phyloP scores from a whole-genome alignment of 2,797 vertebrate genomes.

The Myotis vivesi region DNA sequence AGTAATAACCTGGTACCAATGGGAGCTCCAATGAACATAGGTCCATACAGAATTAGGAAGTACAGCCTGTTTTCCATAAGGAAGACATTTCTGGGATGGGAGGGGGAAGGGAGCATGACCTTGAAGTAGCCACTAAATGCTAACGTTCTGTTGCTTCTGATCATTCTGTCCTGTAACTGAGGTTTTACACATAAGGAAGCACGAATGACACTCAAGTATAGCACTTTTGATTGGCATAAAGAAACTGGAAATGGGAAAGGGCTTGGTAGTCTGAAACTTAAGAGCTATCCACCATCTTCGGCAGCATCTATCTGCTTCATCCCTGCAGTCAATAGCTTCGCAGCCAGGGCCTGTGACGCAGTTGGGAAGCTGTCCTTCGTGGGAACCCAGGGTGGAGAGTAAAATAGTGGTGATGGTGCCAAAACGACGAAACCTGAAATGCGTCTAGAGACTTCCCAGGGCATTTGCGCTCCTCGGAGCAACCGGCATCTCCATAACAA shows the following conservation, averaged over 20 bases:
- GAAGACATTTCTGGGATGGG: background rate
- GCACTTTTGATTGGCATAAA: slow-evolving; percentile 1
- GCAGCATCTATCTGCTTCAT: slow-evolving; percentile 37
- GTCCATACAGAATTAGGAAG: background rate
- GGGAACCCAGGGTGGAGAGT: slow-evolving; percentile 47
- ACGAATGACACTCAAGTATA: background rate
- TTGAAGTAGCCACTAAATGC: background rate
- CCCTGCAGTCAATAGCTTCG: slow-evolving; percentile 64
- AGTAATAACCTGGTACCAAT: background rate
- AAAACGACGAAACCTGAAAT: slow-evolving; percentile 59
- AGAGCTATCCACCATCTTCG: slow-evolving; percentile 60
- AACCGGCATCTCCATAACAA: slow-evolving; percentile 73
- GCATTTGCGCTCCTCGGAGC: slow-evolving; percentile 44
- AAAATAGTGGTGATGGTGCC: slow-evolving; percentile 41
- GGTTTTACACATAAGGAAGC: background rate
- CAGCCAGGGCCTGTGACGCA: slow-evolving; percentile 59
- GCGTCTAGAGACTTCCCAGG: slow-evolving; percentile 61
- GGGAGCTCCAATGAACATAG: background rate
- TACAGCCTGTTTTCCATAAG: slow-evolving; percentile 5
- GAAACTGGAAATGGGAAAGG: background rate
- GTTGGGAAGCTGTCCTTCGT: slow-evolving; percentile 30
- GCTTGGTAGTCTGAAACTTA: slow-evolving; percentile 42
- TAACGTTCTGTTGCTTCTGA: background rate
- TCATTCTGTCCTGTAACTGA: background rate
- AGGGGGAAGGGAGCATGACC: background rate